These are phyloP conservation scores for Cylindroiulus punctatus DNA, from an alignment of 2,888 invertebrate species.

Conservation along the genomic window DNA sequence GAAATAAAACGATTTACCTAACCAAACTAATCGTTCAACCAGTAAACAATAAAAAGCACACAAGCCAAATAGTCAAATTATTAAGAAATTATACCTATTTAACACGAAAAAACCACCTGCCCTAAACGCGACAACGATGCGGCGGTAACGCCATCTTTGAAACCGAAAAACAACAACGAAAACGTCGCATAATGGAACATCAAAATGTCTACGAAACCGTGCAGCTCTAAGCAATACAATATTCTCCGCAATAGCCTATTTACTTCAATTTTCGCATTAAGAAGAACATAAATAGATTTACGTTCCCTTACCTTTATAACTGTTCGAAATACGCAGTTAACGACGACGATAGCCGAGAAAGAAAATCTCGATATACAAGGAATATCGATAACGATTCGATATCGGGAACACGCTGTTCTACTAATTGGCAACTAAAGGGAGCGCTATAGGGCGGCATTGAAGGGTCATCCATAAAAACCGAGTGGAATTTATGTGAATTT, in stretches of 20 bases:
- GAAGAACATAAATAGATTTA: neutral
- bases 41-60: neutral
- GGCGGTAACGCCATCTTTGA: neutral
- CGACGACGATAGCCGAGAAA: neutral
- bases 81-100: neutral
- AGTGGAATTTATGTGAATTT: too few species aligned
- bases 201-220: neutral
- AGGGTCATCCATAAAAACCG: neutral
- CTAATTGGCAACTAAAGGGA: neutral
- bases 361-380: neutral
- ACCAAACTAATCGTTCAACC: neutral
- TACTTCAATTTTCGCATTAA: neutral
- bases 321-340: neutral
- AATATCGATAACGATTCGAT: neutral
- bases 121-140: neutral
- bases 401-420: neutral
- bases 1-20: neutral
- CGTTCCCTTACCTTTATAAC: neutral
- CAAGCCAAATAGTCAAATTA: neutral
- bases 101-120: neutral
- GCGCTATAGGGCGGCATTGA: neutral
- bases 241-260: neutral
- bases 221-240: neutral
- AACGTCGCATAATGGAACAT: neutral
- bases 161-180: neutral